Percentiles rank a stretch among this genome's conserved stretches.
phyloP scores from a whole-genome alignment of 2,113 vertebrate genomes.

The Aegotheles bennettii region DNA sequence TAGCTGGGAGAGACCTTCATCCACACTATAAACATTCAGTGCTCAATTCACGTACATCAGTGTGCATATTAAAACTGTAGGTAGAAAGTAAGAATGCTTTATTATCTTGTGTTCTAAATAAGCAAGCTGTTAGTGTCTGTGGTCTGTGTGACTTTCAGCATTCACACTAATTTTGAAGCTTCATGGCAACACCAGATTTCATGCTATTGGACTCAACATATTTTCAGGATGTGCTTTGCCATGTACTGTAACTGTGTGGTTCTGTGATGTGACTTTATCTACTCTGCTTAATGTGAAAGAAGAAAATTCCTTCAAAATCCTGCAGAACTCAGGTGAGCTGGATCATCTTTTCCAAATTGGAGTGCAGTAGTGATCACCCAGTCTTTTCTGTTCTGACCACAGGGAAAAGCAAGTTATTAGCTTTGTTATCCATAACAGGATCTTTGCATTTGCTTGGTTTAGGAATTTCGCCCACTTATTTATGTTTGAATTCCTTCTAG shows the following conservation, averaged over 20 bases:
- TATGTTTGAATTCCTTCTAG: neutral
- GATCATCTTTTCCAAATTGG: neutral
- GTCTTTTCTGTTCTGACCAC: neutral
- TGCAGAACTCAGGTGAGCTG: neutral
- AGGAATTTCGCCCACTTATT: neutral
- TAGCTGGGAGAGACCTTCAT: neutral
- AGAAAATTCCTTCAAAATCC: neutral
- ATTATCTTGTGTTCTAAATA: neutral
- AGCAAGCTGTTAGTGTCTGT: neutral
- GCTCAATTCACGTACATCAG: neutral
- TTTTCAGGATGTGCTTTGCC: neutral
- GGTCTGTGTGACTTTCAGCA: neutral
- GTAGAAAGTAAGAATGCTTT: neutral
- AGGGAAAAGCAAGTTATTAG: neutral
- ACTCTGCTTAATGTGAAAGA: neutral
- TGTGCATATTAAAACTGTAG: neutral
- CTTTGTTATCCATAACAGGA: neutral
- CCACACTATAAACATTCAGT: neutral
- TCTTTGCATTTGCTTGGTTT: neutral
- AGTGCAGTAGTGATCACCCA: neutral
- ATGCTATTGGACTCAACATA: neutral
- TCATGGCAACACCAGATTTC: neutral
- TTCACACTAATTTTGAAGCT: neutral
- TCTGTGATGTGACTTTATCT: slow-evolving; percentile 19
- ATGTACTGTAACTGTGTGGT: neutral